These are phyloP conservation scores for Cnemophilus loriae DNA, from an alignment of 2,113 vertebrate species.

Conservation along the genomic window DNA sequence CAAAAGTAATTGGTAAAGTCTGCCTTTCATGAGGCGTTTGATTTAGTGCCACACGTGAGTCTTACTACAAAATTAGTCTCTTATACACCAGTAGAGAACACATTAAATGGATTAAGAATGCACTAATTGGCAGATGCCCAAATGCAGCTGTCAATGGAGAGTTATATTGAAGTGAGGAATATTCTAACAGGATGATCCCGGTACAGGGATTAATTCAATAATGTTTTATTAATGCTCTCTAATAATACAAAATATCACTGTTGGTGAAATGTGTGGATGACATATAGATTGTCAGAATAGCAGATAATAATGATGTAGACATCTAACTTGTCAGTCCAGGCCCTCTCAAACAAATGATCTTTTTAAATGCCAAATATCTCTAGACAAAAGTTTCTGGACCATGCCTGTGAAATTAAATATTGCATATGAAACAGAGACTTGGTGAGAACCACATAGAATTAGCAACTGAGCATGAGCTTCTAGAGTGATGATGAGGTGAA, in stretches of 20 bases:
- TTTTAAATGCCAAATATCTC: not conserved
- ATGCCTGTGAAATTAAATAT: not conserved
- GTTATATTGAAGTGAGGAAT: not conserved
- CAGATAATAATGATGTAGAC: not conserved
- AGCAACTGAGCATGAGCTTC: not conserved
- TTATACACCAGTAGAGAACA: not conserved
- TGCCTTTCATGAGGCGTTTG: not conserved
- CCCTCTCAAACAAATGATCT: not conserved
- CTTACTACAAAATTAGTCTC: not conserved
- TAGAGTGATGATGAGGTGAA: not conserved
- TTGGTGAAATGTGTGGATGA: not conserved
- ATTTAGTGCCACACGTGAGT: not conserved
- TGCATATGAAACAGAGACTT: not conserved
- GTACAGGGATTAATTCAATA: constrained; percentile 5
- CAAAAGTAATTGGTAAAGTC: not conserved
- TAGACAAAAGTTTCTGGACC: not conserved
- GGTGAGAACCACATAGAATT: not conserved
- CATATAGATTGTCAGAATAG: not conserved
- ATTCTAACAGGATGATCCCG: not conserved
- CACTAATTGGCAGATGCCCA: constrained; percentile 19
- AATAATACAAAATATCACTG: not conserved
- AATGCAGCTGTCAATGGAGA: constrained; percentile 4
- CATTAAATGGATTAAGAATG: not conserved
- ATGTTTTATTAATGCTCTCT: constrained; percentile 19
- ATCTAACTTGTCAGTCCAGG: not conserved